phyloP scores from a whole-genome alignment of 2,888 invertebrate genomes.

The Drosophila colorata region DNA sequence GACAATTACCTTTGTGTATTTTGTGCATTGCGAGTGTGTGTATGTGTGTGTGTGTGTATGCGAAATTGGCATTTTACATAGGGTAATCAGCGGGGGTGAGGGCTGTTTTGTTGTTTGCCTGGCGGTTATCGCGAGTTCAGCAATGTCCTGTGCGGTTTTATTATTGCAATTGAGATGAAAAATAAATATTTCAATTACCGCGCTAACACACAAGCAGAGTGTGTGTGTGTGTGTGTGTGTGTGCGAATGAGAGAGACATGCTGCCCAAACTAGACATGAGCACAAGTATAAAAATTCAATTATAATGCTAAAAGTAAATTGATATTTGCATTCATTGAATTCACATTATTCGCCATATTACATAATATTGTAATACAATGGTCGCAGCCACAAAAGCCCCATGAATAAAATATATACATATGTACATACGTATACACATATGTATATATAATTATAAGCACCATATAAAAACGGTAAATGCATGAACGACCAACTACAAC shows the following conservation, averaged over 20 bases:
- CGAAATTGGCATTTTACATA: conserved; percentile 38
- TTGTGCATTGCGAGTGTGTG: conserved; percentile 3
- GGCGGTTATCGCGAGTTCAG: conserved; percentile 51
- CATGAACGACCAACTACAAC: conserved; percentile 12
- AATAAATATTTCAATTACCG: conserved; percentile 79
- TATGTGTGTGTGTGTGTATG: conserved; percentile 10
- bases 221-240: neutral
- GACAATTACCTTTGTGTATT: conserved; percentile 74
- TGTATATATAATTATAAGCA: conserved; percentile 32
- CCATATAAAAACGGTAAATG: conserved; percentile 36
- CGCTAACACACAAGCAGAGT: conserved; percentile 40
- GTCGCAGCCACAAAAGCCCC: conserved; percentile 38
- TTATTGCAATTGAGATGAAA: conserved; percentile 77
- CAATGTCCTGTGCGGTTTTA: conserved; percentile 64
- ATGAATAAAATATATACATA: conserved; percentile 41
- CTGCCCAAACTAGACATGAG: conserved; percentile 63
- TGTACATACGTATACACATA: too few relatives aligned
- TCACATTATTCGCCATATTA: conserved; percentile 58
- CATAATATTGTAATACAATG: conserved; percentile 53
- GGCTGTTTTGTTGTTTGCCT: conserved; percentile 42
- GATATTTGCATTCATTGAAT: conserved; percentile 70
- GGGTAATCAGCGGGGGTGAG: conserved; percentile 1
- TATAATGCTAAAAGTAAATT: conserved; percentile 80
- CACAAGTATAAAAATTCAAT: conserved; percentile 76
- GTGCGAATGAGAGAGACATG: conserved; percentile 5